These are phyloP conservation scores for Orchestia grillus DNA, from an alignment of 1,140 invertebrate genomes.

Conservation along the genomic window DNA sequence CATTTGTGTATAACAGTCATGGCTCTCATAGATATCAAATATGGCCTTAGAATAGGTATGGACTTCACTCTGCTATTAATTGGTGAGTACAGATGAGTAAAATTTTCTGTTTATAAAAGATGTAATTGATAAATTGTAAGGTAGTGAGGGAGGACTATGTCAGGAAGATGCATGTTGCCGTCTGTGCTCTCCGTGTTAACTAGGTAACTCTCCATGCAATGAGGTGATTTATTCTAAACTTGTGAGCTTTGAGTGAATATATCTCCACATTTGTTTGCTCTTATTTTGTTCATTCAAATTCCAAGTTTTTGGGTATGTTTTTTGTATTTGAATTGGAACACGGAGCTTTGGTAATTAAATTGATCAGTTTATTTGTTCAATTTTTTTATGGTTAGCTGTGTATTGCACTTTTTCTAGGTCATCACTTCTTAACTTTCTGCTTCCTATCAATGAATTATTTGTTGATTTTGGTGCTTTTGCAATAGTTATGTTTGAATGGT, in stretches of 20 bases:
- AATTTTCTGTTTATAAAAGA: neutral
- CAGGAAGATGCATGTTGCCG: neutral
- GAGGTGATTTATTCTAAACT: too few relatives aligned
- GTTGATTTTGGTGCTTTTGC: too few relatives aligned
- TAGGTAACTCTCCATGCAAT: neutral
- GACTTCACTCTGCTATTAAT: constrained; percentile 11
- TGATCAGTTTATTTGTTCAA: too few relatives aligned
- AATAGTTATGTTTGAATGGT: too few relatives aligned
- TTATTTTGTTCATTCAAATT: neutral
- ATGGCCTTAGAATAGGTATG: neutral
- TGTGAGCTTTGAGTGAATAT: neutral
- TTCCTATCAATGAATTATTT: too few relatives aligned
- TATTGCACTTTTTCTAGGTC: too few relatives aligned
- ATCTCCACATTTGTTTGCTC: neutral
- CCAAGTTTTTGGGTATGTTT: too few relatives aligned
- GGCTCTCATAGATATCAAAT: constrained; percentile 15
- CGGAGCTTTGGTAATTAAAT: too few relatives aligned
- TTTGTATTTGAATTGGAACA: too few relatives aligned
- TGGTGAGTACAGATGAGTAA: neutral
- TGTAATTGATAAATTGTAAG: neutral
- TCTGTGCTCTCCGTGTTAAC: neutral
- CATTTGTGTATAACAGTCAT: neutral
- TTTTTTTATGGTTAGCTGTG: too few relatives aligned
- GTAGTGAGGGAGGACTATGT: neutral
- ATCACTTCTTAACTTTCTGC: too few relatives aligned